phyloP scores from a whole-genome alignment of 2,113 vertebrate genomes.

The Bufo gargarizans region DNA sequence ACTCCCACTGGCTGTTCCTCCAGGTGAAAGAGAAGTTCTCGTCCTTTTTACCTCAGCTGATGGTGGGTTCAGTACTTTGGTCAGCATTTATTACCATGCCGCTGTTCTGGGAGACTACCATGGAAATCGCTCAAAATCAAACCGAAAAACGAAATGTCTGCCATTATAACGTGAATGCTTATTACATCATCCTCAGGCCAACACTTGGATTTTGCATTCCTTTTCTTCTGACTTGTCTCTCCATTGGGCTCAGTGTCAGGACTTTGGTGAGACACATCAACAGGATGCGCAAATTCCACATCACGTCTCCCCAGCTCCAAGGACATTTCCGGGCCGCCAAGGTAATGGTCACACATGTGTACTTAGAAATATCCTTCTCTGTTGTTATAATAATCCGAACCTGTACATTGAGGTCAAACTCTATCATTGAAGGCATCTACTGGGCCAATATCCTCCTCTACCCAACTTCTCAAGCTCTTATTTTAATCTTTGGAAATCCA shows the following conservation, averaged over 20 bases:
- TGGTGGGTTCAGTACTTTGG: neutral
- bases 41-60: neutral
- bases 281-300: neutral
- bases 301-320: neutral
- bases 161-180: neutral
- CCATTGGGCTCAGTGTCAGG: neutral
- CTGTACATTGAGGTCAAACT: neutral
- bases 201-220: neutral
- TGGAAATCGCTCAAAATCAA: neutral
- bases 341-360: neutral
- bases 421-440: neutral
- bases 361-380: neutral
- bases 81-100: neutral
- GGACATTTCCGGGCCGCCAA: neutral
- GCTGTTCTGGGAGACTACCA: neutral
- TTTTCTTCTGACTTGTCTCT: neutral
- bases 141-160: neutral
- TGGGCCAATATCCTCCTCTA: neutral
- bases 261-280: neutral
- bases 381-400: neutral
- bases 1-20: neutral
- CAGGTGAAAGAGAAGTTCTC: neutral
- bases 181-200: neutral
- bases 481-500: neutral
- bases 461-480: neutral